Evolutionary conservation across 2,113 vertebrate species (phyloP).

Genomic region (Odocoileus hemionus): DNA sequence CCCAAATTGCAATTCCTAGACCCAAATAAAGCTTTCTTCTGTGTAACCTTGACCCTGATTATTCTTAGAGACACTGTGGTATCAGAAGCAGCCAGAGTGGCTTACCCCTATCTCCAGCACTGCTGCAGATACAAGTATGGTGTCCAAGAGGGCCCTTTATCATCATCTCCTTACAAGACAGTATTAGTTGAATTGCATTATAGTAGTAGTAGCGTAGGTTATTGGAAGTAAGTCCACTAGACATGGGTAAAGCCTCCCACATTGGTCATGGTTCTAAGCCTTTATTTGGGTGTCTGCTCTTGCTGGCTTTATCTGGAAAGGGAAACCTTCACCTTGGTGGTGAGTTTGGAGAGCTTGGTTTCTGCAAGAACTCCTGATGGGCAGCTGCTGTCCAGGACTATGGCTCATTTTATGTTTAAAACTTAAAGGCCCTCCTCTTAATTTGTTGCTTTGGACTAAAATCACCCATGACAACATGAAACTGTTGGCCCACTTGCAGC

Average conservation of each 20-base stretch:
- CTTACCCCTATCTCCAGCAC: background rate
- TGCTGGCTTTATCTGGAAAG: background rate
- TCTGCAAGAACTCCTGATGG: background rate
- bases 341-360: background rate
- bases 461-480: background rate
- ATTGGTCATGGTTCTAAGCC: background rate
- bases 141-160: background rate
- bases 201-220: background rate
- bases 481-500: background rate
- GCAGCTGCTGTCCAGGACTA: background rate
- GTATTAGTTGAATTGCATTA: background rate
- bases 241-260: background rate
- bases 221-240: background rate
- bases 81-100: background rate
- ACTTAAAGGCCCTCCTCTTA: background rate
- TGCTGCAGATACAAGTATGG: background rate
- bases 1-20: background rate
- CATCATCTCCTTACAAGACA: background rate
- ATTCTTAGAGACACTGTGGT: background rate
- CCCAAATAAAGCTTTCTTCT: background rate
- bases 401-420: background rate
- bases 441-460: background rate
- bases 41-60: background rate
- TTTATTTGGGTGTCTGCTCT: background rate
- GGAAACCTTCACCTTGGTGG: background rate